Conservation (phyloP, 23 tunicate species). For the Diplosoma virens region DNA sequence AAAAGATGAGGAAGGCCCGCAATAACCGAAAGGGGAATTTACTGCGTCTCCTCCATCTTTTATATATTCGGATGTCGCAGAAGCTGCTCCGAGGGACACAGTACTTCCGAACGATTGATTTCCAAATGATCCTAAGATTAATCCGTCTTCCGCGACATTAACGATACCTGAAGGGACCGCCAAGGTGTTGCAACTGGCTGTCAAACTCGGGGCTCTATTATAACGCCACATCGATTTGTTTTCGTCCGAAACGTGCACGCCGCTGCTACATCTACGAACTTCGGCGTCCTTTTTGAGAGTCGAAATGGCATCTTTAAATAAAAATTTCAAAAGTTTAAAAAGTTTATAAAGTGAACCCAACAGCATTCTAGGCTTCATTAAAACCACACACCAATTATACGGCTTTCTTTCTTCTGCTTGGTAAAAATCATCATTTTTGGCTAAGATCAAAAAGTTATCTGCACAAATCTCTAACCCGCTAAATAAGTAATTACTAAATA, state of each 20-base stretch:
- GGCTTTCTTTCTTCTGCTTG: no score
- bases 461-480: no score
- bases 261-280: background rate
- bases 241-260: background rate
- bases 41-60: slow-evolving; percentile 8
- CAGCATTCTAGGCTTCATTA: no score
- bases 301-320: no score
- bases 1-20: background rate
- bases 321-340: no score
- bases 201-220: background rate
- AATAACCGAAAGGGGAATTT: background rate
- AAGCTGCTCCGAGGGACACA: slow-evolving; percentile 18
- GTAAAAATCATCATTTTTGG: no score
- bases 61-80: slow-evolving; percentile 25
- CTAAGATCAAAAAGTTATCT: no score
- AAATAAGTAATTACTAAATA: no score
- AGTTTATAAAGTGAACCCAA: no score
- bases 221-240: background rate
- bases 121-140: slow-evolving; percentile 10
- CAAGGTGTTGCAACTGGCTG: slow-evolving; percentile 23
- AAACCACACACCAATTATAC: no score
- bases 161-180: slow-evolving; percentile 31
- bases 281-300: background rate
- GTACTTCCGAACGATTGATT: slow-evolving; percentile 44
- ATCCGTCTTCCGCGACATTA: background rate